phyloP scores from a whole-genome alignment of 2,113 vertebrate genomes.

The Mormyrus lacerda region DNA sequence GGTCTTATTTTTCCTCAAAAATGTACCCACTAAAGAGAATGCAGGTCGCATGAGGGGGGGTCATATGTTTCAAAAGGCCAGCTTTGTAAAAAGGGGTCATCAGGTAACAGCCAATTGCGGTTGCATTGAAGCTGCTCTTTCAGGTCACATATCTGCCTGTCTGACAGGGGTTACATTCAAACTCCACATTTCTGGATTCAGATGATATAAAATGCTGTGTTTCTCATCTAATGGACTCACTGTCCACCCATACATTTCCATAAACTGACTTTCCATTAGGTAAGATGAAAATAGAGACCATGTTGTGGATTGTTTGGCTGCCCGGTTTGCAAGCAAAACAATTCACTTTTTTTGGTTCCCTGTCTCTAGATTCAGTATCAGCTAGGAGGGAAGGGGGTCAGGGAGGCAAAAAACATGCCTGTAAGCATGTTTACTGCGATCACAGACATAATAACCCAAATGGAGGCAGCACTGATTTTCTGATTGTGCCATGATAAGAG shows the following conservation, averaged over 20 bases:
- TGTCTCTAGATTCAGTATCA: neutral
- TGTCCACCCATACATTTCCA: neutral
- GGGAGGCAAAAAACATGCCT: neutral
- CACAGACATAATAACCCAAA: conserved; percentile 14
- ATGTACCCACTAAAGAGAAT: neutral
- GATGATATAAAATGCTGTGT: neutral
- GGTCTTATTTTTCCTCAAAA: neutral
- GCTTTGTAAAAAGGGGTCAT: neutral
- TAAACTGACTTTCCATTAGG: neutral
- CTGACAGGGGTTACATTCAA: neutral
- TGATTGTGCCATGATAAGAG: neutral
- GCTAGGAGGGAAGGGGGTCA: neutral
- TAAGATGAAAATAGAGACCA: neutral
- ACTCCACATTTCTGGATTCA: neutral
- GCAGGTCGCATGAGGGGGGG: neutral
- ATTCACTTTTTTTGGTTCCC: neutral
- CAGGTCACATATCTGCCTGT: neutral
- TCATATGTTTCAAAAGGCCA: neutral
- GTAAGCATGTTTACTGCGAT: conserved; percentile 1
- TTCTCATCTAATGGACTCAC: conserved; percentile 1
- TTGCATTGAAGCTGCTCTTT: neutral
- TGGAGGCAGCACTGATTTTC: neutral
- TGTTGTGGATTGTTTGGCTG: neutral
- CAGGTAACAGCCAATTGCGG: neutral
- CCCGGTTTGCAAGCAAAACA: neutral